phyloP scores from a whole-genome alignment of 2,113 vertebrate species.

The Lepisosteus osseus region DNA sequence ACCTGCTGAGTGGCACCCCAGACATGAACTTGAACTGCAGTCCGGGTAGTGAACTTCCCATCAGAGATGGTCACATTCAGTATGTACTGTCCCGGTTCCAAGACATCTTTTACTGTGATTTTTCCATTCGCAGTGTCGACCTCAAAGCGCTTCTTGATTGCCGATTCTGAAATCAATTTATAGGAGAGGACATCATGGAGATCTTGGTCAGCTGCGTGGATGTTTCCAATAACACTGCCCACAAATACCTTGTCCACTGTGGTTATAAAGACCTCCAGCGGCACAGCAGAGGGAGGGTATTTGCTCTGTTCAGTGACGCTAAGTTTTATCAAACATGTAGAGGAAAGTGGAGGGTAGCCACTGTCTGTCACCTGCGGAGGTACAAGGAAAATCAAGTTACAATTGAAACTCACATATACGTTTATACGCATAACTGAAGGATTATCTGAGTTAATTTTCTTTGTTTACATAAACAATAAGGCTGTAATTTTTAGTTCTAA shows the following conservation, averaged over 20 bases:
- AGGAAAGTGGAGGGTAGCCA: conserved; percentile 82
- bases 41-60: conserved; percentile 71
- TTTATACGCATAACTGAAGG: too few relatives aligned
- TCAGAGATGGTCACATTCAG: conserved; percentile 87
- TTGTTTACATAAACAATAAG: too few relatives aligned
- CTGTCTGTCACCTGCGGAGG: conserved; percentile 81
- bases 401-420: not conserved
- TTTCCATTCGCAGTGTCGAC: conserved; percentile 77
- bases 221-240: conserved; percentile 79
- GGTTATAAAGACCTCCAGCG: conserved; percentile 89
- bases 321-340: conserved; percentile 79
- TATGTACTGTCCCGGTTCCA: conserved; percentile 73
- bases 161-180: conserved; percentile 58
- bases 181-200: conserved; percentile 79
- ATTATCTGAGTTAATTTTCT: too few relatives aligned
- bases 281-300: conserved; percentile 78
- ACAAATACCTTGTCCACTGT: conserved; percentile 62
- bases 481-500: too few relatives aligned
- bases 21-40: conserved; percentile 72
- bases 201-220: conserved; percentile 89
- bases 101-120: conserved; percentile 72
- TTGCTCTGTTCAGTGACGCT: conserved; percentile 83
- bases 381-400: not conserved
- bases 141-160: conserved; percentile 60
- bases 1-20: conserved; percentile 70